Evolutionary conservation across 1,140 invertebrate species (phyloP).

Genomic region (Zaprionus tsacasi): DNA sequence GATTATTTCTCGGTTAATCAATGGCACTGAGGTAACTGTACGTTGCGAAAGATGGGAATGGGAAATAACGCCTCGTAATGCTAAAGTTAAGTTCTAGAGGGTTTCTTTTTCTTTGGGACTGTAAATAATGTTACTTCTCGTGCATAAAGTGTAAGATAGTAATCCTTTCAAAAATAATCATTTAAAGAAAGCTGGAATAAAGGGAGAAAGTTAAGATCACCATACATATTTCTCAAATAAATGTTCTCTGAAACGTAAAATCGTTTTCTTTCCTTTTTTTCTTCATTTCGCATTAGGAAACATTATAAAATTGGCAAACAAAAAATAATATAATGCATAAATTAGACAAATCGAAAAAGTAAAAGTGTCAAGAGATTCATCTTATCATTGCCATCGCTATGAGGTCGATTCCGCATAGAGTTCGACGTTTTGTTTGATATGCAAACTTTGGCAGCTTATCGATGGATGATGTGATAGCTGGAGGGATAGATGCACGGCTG

Average conservation of each 20-base stretch:
- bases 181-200: too few species aligned
- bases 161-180: too few species aligned
- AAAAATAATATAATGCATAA: conserved; percentile 52
- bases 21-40: not conserved
- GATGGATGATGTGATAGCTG: conserved; percentile 18
- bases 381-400: conserved; percentile 17
- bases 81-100: too few species aligned
- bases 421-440: conserved; percentile 60
- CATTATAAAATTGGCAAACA: not conserved
- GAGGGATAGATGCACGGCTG: conserved; percentile 6
- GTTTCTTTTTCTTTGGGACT: too few species aligned
- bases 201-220: too few species aligned
- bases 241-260: too few species aligned
- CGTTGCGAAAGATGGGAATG: not conserved
- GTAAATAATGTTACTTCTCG: too few species aligned
- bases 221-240: too few species aligned
- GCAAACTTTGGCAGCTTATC: conserved; percentile 61
- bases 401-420: conserved; percentile 11
- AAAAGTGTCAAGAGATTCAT: conserved; percentile 12
- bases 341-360: conserved; percentile 45
- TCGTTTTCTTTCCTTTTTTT: too few species aligned
- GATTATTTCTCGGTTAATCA: not conserved
- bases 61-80: too few species aligned
- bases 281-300: not conserved
- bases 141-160: too few species aligned